phyloP scores from a whole-genome alignment of 1,140 invertebrate genomes.

The Lordiphosa stackelbergi region DNA sequence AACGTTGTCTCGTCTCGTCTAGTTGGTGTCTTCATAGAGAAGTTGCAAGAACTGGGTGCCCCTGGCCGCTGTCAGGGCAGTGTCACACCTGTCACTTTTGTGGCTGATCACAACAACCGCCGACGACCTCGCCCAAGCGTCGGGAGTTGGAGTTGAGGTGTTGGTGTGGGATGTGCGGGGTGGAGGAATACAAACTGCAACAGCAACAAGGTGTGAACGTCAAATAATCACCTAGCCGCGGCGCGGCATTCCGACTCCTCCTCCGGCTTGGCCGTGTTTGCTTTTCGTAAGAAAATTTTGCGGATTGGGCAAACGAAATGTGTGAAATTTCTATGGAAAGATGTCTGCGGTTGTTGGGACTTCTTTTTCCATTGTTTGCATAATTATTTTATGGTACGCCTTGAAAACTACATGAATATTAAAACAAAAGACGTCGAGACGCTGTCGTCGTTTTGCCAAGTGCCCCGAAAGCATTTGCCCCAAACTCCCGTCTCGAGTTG shows the following conservation, averaged over 20 bases:
- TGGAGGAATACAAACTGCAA: slow-evolving; percentile 2
- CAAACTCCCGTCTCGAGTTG: slow-evolving; percentile 43
- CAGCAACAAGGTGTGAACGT: slow-evolving; percentile 69
- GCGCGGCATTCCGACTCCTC: slow-evolving; percentile 43
- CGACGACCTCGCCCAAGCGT: slow-evolving; percentile 43
- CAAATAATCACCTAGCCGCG: slow-evolving; percentile 65
- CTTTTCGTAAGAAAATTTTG: slow-evolving; percentile 62
- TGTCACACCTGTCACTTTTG: slow-evolving; percentile 73
- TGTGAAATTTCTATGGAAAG: slow-evolving; percentile 63
- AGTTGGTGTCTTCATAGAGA: slow-evolving; percentile 63
- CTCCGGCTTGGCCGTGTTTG: slow-evolving; percentile 30
- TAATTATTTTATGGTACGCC: slow-evolving; percentile 67
- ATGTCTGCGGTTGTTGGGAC: slow-evolving; percentile 23
- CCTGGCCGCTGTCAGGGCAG: slow-evolving; percentile 41
- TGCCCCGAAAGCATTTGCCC: slow-evolving; percentile 42
- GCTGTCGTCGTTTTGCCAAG: slow-evolving; percentile 27
- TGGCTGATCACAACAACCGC: slow-evolving; percentile 72
- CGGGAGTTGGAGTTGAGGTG: background rate
- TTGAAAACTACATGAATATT: slow-evolving; percentile 63
- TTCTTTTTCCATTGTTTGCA: slow-evolving; percentile 45
- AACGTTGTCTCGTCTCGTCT: slow-evolving; percentile 54
- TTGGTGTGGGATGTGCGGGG: background rate
- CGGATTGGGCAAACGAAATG: slow-evolving; percentile 33
- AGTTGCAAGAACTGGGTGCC: slow-evolving; percentile 17
- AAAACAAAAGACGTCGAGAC: slow-evolving; percentile 31